phyloP scores from a whole-genome alignment of 2,888 invertebrate species.

The Auanema sp. region DNA sequence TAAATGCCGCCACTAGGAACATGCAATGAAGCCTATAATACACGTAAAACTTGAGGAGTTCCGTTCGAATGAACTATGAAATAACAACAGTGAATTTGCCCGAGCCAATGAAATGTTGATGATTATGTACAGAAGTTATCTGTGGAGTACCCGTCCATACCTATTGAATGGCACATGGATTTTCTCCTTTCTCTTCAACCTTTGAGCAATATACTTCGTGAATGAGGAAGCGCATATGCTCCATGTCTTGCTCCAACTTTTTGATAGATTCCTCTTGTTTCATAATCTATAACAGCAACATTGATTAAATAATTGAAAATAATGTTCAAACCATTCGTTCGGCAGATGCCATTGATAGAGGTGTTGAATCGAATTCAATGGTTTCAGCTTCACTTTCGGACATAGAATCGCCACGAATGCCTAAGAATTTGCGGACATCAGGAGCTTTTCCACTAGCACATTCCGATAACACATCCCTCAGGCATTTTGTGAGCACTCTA shows the following conservation, averaged over 20 bases:
- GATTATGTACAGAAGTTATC: too few species aligned
- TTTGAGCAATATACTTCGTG: not conserved
- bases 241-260: conserved; percentile 5
- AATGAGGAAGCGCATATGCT: not conserved
- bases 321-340: conserved; percentile 26
- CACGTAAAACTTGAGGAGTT: too few species aligned
- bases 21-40: too few species aligned
- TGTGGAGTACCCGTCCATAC: too few species aligned
- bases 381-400: conserved; percentile 39
- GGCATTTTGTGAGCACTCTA: conserved; percentile 8
- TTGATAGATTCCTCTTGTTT: not conserved
- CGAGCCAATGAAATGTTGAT: too few species aligned
- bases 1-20: too few species aligned
- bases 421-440: conserved; percentile 26
- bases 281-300: not conserved
- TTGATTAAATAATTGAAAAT: not conserved
- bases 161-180: not conserved
- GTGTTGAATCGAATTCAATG: conserved; percentile 32
- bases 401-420: conserved; percentile 29
- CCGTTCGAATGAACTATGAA: too few species aligned
- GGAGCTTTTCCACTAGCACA: conserved; percentile 28
- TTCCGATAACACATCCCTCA: conserved; percentile 26
- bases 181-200: not conserved
- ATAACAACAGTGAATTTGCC: too few species aligned
- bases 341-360: conserved; percentile 34